Percentiles rank a stretch among this genome's conserved stretches.
Evolutionary conservation across 1,140 invertebrate genomes (phyloP).

Genomic region (Phortica variegata): DNA sequence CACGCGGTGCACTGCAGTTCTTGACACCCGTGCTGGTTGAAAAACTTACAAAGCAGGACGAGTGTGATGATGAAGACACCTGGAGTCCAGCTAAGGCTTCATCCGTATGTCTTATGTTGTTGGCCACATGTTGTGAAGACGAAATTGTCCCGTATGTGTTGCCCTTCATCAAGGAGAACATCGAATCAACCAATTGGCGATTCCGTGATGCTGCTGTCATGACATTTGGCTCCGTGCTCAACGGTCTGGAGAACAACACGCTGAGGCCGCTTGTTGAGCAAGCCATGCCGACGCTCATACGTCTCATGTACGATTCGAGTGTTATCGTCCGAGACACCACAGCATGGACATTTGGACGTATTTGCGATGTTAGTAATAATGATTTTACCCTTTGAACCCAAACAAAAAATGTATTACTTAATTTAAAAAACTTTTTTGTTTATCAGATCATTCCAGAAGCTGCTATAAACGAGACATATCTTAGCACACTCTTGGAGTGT

Average conservation of each 20-base stretch:
- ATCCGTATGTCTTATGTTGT: conserved; percentile 97
- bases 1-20: conserved; percentile 93
- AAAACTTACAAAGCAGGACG: conserved; percentile 93
- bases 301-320: conserved; percentile 88
- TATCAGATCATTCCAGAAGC: conserved; percentile 84
- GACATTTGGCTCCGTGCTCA: conserved; percentile 97
- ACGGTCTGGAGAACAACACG: conserved; percentile 84
- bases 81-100: conserved; percentile 99
- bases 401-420: background rate
- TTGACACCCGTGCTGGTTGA: conserved; percentile 92
- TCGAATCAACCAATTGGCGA: conserved; percentile 91
- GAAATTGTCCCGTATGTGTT: conserved; percentile 93
- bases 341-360: conserved; percentile 96
- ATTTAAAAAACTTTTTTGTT: background rate
- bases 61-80: conserved; percentile 95
- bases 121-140: conserved; percentile 96
- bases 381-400: background rate
- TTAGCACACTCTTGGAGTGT: conserved; percentile 84
- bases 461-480: conserved; percentile 85
- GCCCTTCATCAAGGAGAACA: conserved; percentile 96
- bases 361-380: conserved; percentile 76
- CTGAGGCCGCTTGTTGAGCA: conserved; percentile 93
- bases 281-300: conserved; percentile 93
- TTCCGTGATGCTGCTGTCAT: conserved; percentile 96
- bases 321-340: conserved; percentile 95